Base-by-base conservation (phyloP, 2,113 vertebrate species). In the Vanacampus margaritifer region DNA sequence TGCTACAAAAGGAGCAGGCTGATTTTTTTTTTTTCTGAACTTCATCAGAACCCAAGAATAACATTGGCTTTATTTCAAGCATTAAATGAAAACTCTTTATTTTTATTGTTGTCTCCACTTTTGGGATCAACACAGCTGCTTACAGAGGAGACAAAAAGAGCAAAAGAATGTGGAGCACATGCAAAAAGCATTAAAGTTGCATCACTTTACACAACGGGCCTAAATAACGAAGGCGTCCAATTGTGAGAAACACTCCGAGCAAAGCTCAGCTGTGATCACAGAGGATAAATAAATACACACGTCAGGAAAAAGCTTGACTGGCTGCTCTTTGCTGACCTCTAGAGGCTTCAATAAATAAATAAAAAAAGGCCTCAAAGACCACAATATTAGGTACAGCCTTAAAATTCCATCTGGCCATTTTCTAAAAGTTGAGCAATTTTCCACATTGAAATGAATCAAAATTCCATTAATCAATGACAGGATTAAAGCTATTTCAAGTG, bases 221-320 rank as follows among this genome's bases (percentile, higher is more conserved):
- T 64, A 67, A 78, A 84, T 79, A 68, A 82, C 50, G 71, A 72
- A 74, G 72, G 68, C 37, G 56, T 65, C 80, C 45, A 70, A 67
- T 69, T 46, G 70, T 58, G 51, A 64, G 64, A 74, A 8, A 19
- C 72, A 64, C 28, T 26, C 69, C 35, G 45, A 21, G 13, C 0
- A 48, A 23, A 64, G 13, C 36, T 69, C 26, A 0, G 6, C 51
- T 67, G 73, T 53, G 78, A 35, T 28, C 28, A 54, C 51, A 50
- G 63, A 8, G 45, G 64, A 65, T 24, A 79, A 71, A 85, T 66
- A 81, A 76, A 81, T 72, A 54, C 79, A 79, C 76, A 56, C 79
- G 77, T 67, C 76, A 37, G 23, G 68, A 1, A 5, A 10, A 7
- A 45, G 16, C 43, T 6, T 45, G 14, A 45, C 14, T 17, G 7